Conservation (phyloP, 2,797 vertebrate species). For the Lacerta viridis region DNA sequence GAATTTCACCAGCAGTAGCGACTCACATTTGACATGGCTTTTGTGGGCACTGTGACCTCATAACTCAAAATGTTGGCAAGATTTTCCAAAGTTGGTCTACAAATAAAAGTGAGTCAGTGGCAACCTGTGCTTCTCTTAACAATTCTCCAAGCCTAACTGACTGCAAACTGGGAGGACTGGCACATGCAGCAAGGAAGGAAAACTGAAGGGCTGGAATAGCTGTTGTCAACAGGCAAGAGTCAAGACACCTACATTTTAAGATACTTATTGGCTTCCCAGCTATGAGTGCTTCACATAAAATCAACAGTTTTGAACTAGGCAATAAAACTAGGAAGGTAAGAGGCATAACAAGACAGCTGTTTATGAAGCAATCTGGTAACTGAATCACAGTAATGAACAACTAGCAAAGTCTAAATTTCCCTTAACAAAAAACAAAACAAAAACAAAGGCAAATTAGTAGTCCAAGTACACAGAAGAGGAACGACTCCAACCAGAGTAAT, state of each 20-base stretch:
- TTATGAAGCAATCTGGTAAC: background rate
- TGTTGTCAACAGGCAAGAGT: background rate
- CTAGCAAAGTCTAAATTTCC: background rate
- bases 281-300: background rate
- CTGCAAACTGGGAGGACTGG: background rate
- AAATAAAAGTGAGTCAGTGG: background rate
- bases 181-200: background rate
- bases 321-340: conserved; percentile 15
- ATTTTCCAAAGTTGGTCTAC: background rate
- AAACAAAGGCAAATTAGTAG: background rate
- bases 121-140: background rate
- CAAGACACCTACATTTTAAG: background rate
- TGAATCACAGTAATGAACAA: background rate
- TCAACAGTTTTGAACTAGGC: background rate
- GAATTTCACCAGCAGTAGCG: background rate
- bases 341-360: background rate
- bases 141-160: background rate
- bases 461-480: background rate
- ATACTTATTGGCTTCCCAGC: background rate
- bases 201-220: background rate
- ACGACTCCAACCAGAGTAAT: fast-evolving
- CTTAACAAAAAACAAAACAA: background rate
- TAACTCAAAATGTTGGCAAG: background rate
- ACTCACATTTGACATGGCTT: background rate
- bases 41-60: background rate